Base-by-base conservation (phyloP, 2,797 vertebrate species). In the Characodon lateralis region DNA sequence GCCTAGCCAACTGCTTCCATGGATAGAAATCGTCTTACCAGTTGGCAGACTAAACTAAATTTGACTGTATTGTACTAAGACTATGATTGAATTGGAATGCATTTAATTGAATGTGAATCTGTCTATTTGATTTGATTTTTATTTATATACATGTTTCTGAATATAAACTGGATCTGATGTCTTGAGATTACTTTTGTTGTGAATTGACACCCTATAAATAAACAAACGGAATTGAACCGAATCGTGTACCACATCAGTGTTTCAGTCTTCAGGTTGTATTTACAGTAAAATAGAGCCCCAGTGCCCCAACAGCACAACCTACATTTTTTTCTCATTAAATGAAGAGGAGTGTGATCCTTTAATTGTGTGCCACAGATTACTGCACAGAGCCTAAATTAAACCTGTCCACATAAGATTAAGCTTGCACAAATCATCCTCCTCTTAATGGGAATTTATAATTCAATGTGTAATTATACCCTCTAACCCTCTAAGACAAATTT, bases 361-460 rank as follows among this genome's bases (percentile, higher is more conserved):
- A 81, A 73, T 80, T 73, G 70, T 73, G 74, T 55, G 41, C 63
- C 61, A 66, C 20, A 18, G 65, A 82, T 82, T 71, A 81, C 84
- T 78, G 78, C 78, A 75, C 53, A 72, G 69, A 82, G 81, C 71
- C 71, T 74, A 79, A 85, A 80, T 85, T 74, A 82, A 87, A 83
- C 39, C 76, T 72, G 73, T 83, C 74, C 13, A 43, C 74, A 78
- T 76, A 78, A 76, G 87, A 83, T 83, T 83, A 83, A 84, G 61
- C n/a, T 1, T 80, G 74, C 4, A 7, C 72, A 78, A 87, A 82
- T 71, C 63, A 73, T 86, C 77, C 61, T 76, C 77, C 78, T 53
- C 81, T 83, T 91, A 89, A 85, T 89, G 72, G 70, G 46, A 82
- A 85, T 89, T 77, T 77, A 91, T 85, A 86, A 90, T 88, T 90